phyloP scores from a whole-genome alignment of 2,888 invertebrate species.

The Epistrophe grossulariae region DNA sequence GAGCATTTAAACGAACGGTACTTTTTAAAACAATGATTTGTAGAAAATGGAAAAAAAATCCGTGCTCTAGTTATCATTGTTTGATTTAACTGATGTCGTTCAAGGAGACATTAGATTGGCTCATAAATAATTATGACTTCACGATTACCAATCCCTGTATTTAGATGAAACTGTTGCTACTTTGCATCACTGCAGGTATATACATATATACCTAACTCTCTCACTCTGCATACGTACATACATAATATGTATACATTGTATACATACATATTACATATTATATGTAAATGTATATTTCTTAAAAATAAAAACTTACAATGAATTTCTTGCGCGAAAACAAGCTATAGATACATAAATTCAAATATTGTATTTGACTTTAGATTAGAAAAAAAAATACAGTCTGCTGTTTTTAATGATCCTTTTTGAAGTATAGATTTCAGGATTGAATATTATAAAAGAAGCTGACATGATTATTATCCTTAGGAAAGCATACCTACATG shows the following conservation, averaged over 20 bases:
- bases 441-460: conserved; percentile 29
- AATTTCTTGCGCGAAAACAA: conserved; percentile 28
- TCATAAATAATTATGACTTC: conserved; percentile 55
- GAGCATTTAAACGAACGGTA: not conserved
- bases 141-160: conserved; percentile 30
- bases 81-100: conserved; percentile 31
- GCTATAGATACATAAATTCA: not conserved
- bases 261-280: too few species aligned
- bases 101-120: conserved; percentile 37
- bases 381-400: not conserved
- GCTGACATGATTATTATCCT: conserved; percentile 22
- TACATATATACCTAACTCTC: not conserved
- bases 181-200: conserved; percentile 68
- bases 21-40: not conserved
- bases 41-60: conserved; percentile 23
- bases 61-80: conserved; percentile 64
- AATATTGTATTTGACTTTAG: conserved; percentile 10
- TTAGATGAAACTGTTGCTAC: not conserved
- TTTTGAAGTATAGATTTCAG: not conserved
- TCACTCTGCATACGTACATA: not conserved
- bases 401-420: not conserved
- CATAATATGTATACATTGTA: too few species aligned
- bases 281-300: not conserved
- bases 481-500: conserved; percentile 1
- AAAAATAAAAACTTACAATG: conserved; percentile 23